Conservation (phyloP, 2,888 invertebrate species). For the Mimas tiliae region DNA sequence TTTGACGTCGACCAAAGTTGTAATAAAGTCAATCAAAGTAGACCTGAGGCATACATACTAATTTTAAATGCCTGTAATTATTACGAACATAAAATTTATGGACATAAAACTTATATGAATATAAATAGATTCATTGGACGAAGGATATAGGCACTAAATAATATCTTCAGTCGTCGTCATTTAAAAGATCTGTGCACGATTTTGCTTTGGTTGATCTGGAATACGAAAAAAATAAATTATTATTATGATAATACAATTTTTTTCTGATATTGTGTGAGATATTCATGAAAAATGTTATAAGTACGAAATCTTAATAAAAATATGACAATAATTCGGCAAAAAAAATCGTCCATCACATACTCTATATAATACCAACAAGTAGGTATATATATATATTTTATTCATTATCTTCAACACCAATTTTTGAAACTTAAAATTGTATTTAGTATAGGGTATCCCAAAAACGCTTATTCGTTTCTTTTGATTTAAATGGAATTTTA, state of each 20-base stretch:
- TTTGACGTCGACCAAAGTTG: background rate
- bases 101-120: background rate
- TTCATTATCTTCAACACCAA: too few relatives aligned
- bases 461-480: background rate
- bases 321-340: too few relatives aligned
- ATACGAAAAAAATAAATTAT: slow-evolving; percentile 45
- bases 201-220: slow-evolving; percentile 89
- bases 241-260: too few relatives aligned
- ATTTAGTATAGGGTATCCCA: too few relatives aligned
- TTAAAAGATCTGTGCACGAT: slow-evolving; percentile 89
- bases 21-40: background rate
- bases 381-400: too few relatives aligned
- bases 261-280: too few relatives aligned
- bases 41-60: background rate
- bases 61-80: background rate
- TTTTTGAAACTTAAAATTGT: too few relatives aligned
- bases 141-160: slow-evolving; percentile 2
- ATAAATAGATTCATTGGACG: background rate
- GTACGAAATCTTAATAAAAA: too few relatives aligned
- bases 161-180: slow-evolving; percentile 80
- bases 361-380: too few relatives aligned
- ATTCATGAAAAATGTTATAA: too few relatives aligned
- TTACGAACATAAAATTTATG: background rate
- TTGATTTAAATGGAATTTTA: background rate
- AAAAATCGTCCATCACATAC: too few relatives aligned